Conservation (phyloP, 2,113 vertebrate species). For the Bothrops jararaca region DNA sequence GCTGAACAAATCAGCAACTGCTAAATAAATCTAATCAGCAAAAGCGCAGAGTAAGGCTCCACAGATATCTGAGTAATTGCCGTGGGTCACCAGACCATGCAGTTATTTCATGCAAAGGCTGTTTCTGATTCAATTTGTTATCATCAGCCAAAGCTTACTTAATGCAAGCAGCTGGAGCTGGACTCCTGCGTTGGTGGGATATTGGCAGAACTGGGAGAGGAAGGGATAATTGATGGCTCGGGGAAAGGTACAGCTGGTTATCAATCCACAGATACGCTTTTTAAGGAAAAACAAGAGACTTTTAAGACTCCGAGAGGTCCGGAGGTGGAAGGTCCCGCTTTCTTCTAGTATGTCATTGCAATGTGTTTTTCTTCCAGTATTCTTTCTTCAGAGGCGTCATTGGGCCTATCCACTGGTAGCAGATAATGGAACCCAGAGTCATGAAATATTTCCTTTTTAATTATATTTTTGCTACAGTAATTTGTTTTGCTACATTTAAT, state of each 20-base stretch:
- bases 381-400: not conserved
- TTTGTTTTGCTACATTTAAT: not conserved
- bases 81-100: not conserved
- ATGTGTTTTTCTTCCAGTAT: not conserved
- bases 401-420: not conserved
- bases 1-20: not conserved
- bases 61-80: not conserved
- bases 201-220: not conserved
- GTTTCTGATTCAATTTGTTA: slow-evolving; percentile 15
- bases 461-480: not conserved
- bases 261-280: slow-evolving; percentile 48
- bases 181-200: not conserved
- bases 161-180: not conserved
- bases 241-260: slow-evolving; percentile 51
- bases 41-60: not conserved
- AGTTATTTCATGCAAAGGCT: not conserved
- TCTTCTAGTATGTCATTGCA: not conserved
- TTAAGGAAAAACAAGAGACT: slow-evolving; percentile 56
- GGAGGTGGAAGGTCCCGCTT: not conserved
- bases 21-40: not conserved
- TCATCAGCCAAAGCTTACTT: not conserved
- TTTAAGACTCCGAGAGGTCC: not conserved
- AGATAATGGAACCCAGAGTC: not conserved
- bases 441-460: not conserved
- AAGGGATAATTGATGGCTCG: slow-evolving; percentile 30